phyloP scores from a whole-genome alignment of 2,797 vertebrate genomes.

The Amblyopsis hoosieri region DNA sequence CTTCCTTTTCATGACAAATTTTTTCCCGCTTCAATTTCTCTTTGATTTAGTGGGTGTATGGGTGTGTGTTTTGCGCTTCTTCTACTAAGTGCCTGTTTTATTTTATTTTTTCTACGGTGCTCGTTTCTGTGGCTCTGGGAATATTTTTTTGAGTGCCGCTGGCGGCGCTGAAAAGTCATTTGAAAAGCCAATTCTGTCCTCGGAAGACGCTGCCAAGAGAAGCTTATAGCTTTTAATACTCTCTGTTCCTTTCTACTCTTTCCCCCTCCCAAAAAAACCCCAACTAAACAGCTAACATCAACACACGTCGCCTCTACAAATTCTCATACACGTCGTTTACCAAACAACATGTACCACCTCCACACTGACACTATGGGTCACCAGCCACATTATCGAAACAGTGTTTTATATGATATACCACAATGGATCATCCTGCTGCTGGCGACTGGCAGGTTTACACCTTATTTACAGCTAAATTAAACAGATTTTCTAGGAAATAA shows the following conservation, averaged over 20 bases:
- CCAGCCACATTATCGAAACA: slow-evolving; percentile 32
- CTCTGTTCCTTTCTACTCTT: slow-evolving; percentile 42
- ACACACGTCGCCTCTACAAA: slow-evolving; percentile 18
- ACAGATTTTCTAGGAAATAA: slow-evolving; percentile 7
- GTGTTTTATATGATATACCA: slow-evolving; percentile 31
- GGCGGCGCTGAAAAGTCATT: slow-evolving; percentile 71
- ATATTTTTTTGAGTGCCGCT: slow-evolving; percentile 72
- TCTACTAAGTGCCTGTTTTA: slow-evolving; percentile 73
- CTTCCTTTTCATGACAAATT: slow-evolving; percentile 66
- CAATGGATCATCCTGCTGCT: slow-evolving; percentile 33
- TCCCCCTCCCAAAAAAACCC: neutral
- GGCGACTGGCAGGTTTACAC: slow-evolving; percentile 21
- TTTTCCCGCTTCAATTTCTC: slow-evolving; percentile 69
- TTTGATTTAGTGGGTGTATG: slow-evolving; percentile 69
- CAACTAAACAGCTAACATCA: slow-evolving; percentile 43
- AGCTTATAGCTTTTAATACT: slow-evolving; percentile 75
- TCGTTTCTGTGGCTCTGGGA: slow-evolving; percentile 73
- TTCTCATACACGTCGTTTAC: slow-evolving; percentile 22
- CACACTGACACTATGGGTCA: slow-evolving; percentile 41
- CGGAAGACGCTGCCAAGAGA: slow-evolving; percentile 71
- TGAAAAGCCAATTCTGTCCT: slow-evolving; percentile 73
- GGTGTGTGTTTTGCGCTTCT: slow-evolving; percentile 63
- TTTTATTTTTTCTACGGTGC: slow-evolving; percentile 64
- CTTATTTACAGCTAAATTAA: slow-evolving; percentile 15
- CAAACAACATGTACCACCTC: slow-evolving; percentile 43